Evolutionary conservation across 2,888 invertebrate genomes (phyloP).

Genomic region (Cataglyphis rosenhaueri): DNA sequence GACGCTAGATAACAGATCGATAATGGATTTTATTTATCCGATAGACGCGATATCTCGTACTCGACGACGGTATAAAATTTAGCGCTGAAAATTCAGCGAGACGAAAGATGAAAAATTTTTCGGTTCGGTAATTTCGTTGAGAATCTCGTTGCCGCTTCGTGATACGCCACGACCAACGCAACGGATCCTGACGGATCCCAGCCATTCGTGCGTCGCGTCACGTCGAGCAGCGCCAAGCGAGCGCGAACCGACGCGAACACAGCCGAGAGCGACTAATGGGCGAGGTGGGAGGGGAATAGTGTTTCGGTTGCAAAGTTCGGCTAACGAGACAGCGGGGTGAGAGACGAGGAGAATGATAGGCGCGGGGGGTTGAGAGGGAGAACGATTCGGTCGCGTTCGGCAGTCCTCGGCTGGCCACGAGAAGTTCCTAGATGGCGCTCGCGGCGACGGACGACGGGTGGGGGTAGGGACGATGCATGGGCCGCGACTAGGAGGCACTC

Average conservation of each 20-base stretch:
- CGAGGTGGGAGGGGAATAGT: conserved; percentile 7
- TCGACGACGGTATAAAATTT: neutral
- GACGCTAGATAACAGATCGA: neutral
- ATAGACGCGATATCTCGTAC: neutral
- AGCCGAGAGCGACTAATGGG: conserved; percentile 11
- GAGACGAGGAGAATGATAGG: neutral
- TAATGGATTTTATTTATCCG: neutral
- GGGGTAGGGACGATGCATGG: conserved; percentile 80
- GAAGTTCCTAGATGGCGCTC: conserved; percentile 78
- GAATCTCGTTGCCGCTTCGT: neutral
- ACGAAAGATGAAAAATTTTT: neutral
- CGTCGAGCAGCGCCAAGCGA: conserved; percentile 33
- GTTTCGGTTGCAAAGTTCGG: neutral
- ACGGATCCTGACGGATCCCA: conserved; percentile 2
- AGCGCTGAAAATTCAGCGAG: too few relatives aligned
- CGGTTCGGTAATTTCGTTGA: neutral
- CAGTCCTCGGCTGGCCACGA: conserved; percentile 71
- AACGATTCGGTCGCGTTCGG: conserved; percentile 62
- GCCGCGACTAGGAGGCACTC: conserved; percentile 81
- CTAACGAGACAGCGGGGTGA: too few relatives aligned
- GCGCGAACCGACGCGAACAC: conserved; percentile 43
- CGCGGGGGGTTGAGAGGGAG: conserved; percentile 40
- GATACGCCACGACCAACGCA: neutral
- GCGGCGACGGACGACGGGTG: conserved; percentile 64
- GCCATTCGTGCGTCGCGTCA: conserved; percentile 12